Evolutionary conservation across 2,113 vertebrate species (phyloP).

Genomic region (Grus americana): DNA sequence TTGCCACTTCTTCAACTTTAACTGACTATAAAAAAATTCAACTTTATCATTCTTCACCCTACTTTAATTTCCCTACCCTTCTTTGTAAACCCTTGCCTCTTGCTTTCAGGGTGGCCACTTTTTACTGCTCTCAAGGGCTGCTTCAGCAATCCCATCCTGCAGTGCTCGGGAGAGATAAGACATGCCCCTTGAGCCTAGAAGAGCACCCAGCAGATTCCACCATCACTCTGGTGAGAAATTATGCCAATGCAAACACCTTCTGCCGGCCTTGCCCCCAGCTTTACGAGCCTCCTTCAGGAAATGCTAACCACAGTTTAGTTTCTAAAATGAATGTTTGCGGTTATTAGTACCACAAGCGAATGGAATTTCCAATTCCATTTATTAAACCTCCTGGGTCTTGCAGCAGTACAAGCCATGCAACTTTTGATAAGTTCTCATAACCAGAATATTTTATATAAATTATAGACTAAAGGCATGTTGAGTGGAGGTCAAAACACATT

Average conservation of each 20-base stretch:
- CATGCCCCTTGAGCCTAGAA: neutral
- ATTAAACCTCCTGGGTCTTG: neutral
- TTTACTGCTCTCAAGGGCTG: neutral
- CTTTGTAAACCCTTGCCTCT: neutral
- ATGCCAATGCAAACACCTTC: neutral
- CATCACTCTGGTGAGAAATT: neutral
- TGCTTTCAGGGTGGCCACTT: neutral
- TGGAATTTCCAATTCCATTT: neutral
- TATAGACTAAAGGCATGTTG: neutral
- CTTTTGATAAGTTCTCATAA: neutral
- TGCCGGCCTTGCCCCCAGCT: neutral
- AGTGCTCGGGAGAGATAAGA: neutral
- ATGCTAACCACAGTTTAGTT: neutral
- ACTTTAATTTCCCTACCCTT: neutral
- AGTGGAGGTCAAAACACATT: neutral
- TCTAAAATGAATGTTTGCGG: neutral
- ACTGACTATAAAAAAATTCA: neutral
- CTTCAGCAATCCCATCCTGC: neutral
- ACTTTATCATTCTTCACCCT: neutral
- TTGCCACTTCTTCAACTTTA: neutral
- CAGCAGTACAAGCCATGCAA: neutral
- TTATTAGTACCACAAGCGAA: no score
- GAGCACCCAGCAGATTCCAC: neutral
- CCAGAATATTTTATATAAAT: neutral
- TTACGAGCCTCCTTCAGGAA: neutral